Evolutionary conservation across 2,797 vertebrate species (phyloP), one percentile per base, ranked within the genome.

Genomic region (Pempheris klunzingeri): DNA sequence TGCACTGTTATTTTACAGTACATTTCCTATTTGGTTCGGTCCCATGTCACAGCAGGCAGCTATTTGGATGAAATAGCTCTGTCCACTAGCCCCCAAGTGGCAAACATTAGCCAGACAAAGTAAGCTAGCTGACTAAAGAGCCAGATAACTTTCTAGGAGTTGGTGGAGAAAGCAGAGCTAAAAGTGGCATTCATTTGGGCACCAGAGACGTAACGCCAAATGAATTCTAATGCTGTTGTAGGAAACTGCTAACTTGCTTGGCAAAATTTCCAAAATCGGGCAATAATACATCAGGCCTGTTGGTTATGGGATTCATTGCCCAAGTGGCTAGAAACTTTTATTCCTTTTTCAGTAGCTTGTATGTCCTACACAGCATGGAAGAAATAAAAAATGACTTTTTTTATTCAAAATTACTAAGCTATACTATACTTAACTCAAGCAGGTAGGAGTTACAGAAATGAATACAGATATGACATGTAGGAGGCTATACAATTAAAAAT

Each of bases 1-100:
- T n/a, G n/a, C n/a, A n/a, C n/a, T n/a, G n/a, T n/a, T n/a, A n/a
- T 28, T 67, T 67, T 30, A 54, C 30, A 34, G 15, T 18, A 38
- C 32, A 53, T 38, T n/a, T 38, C 10, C 18, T 53, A n/a, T 30
- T 47, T 22, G 11, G 17, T n/a, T 46, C 18, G 14, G 20, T 12
- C 41, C 32, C 11, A 46, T 13, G 24, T 26, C 59, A 34, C 30
- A 55, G 18, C 32, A 57, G 18, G 41, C 26, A 62, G 60, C 60
- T 30, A 17, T 43, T 26, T 39, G 18, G 41, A n/a, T 44, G 6
- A 18, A 44, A 44, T 20, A 44, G 41, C 17, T 44, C 41, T 44
- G 41, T 13, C 20, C 3, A 17, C 20, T 36, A 12, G 9, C 18
- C n/a, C 34, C 18, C 10, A 3, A 20, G 6, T 20, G 28, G 17